Percentiles rank a stretch among this genome's conserved stretches.
These are phyloP conservation scores for Tarsius wallacei DNA, from an alignment of 2,797 vertebrate species.

Conservation along the genomic window DNA sequence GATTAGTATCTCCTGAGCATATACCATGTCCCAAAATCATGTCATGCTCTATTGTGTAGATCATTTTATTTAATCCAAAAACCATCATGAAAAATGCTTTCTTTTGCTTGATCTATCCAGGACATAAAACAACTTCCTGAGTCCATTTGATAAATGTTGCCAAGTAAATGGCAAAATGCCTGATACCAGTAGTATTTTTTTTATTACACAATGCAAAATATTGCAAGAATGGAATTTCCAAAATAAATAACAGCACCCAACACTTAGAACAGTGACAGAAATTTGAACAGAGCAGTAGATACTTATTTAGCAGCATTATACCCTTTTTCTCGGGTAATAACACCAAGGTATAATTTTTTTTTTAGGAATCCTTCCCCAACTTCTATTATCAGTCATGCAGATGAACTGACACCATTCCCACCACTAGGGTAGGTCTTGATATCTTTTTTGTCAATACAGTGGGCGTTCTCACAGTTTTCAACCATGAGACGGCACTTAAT, in stretches of 20 bases:
- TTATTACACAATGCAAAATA: background rate
- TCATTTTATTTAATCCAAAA: background rate
- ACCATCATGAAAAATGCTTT: background rate
- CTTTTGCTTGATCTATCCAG: background rate
- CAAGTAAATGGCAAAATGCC: background rate
- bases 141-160: background rate
- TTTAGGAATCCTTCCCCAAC: background rate
- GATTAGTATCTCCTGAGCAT: background rate
- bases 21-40: background rate
- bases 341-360: background rate
- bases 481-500: background rate
- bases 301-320: background rate
- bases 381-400: background rate
- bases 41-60: background rate
- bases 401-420: background rate
- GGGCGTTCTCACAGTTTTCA: constrained; percentile 20
- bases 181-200: background rate
- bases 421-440: background rate
- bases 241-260: constrained; percentile 4
- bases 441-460: background rate
- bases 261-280: background rate
- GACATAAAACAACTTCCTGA: background rate
- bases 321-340: background rate
- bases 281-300: background rate
- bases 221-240: background rate